Percentiles rank a stretch among this genome's conserved stretches.
phyloP scores from a whole-genome alignment of 2,888 invertebrate species.

The Ashinkailepas kermadecensis region DNA sequence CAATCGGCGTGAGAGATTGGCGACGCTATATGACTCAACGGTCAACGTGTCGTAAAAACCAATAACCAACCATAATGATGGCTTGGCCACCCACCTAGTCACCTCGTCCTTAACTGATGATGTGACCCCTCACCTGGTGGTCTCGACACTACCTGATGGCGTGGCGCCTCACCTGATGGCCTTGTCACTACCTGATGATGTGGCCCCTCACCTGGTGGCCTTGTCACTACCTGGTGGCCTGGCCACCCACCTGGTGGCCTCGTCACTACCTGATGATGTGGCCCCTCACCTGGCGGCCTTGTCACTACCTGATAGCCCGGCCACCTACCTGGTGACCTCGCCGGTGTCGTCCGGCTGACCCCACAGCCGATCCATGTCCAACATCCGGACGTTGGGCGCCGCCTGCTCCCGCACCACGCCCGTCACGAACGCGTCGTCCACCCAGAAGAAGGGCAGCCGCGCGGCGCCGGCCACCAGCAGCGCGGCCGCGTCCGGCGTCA shows the following conservation, averaged over 20 bases:
- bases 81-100: too few relatives aligned
- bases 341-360: background rate
- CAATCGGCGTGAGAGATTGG: too few relatives aligned
- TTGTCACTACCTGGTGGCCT: background rate
- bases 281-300: too few relatives aligned
- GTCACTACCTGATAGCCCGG: background rate
- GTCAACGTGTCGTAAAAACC: too few relatives aligned
- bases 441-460: conserved; percentile 66
- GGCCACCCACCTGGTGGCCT: too few relatives aligned
- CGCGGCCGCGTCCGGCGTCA: conserved; percentile 57
- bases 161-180: too few relatives aligned
- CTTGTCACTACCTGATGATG: background rate
- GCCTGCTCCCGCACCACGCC: background rate
- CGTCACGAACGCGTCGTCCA: conserved; percentile 75
- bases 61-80: too few relatives aligned
- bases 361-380: background rate
- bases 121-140: too few relatives aligned
- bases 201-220: background rate
- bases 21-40: too few relatives aligned
- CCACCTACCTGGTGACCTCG: background rate
- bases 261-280: too few relatives aligned
- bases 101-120: too few relatives aligned
- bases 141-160: too few relatives aligned
- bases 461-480: conserved; percentile 46
- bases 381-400: background rate